A percentile compares a stretch with the other conserved stretches of the same genome.
Conservation (phyloP, 2,888 invertebrate species). For the Adela reaumurella region DNA sequence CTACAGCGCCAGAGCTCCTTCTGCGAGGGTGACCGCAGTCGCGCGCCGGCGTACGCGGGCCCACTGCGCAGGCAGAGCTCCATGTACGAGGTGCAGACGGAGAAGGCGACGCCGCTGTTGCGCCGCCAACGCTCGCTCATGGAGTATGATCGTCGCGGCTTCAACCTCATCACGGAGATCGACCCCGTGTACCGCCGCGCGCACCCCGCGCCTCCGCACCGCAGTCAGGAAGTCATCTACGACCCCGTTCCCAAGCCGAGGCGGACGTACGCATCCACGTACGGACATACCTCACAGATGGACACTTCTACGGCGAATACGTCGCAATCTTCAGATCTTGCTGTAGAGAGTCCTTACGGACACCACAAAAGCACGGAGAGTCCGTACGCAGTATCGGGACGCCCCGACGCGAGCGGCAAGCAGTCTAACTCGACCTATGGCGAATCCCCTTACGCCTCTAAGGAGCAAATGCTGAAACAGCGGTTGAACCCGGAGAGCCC, state of each 20-base stretch:
- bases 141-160: conserved; percentile 49
- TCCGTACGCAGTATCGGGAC: conserved; percentile 20
- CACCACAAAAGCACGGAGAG: conserved; percentile 37
- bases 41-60: conserved; percentile 44
- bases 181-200: conserved; percentile 55
- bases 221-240: conserved; percentile 49
- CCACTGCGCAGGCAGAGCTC: conserved; percentile 49
- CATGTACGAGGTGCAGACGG: conserved; percentile 52
- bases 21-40: conserved; percentile 32
- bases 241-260: conserved; percentile 52
- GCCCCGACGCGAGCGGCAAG: no score
- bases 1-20: conserved; percentile 50
- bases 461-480: conserved; percentile 41
- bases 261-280: conserved; percentile 39
- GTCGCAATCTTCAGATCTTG: not conserved
- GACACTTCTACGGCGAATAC: not conserved
- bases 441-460: conserved; percentile 45
- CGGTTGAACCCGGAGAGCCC: conserved; percentile 39
- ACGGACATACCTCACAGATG: no score
- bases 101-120: conserved; percentile 50
- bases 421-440: conserved; percentile 30
- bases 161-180: conserved; percentile 56
- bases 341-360: conserved; percentile 1
- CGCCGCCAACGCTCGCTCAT: conserved; percentile 53
- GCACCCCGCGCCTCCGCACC: conserved; percentile 51